Conservation (phyloP, 2,797 vertebrate genomes). For the Cuniculus paca region DNA sequence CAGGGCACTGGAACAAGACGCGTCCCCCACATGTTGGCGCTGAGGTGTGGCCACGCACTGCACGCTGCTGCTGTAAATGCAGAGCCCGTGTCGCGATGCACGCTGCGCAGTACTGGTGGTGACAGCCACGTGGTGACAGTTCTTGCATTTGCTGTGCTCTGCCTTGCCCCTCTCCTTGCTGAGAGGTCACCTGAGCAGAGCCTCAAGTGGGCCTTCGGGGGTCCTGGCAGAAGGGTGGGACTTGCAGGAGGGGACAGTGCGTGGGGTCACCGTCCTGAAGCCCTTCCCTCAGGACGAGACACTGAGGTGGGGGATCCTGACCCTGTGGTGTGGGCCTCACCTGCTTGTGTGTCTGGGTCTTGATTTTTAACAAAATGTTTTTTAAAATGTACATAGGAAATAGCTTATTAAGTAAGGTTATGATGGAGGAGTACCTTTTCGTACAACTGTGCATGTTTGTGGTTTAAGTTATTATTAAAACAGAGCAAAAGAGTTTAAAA, state of each 20-base stretch:
- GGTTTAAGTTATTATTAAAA: too few species aligned
- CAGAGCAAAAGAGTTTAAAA: neutral
- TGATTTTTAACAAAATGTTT: neutral
- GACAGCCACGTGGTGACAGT: too few species aligned
- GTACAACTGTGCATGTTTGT: neutral
- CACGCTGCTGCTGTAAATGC: too few species aligned
- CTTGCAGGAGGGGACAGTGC: neutral
- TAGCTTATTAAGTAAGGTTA: neutral
- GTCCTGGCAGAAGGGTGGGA: neutral
- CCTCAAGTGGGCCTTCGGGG: neutral
- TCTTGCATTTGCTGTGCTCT: neutral
- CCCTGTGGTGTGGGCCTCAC: too few species aligned
- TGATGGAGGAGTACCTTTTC: neutral
- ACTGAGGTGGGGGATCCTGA: accelerated
- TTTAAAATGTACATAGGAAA: too few species aligned
- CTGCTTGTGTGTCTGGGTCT: neutral
- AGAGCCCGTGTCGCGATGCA: too few species aligned
- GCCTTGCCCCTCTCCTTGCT: neutral
- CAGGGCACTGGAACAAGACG: too few species aligned
- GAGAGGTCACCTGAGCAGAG: neutral
- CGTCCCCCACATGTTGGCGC: neutral
- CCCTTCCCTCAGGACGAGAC: neutral
- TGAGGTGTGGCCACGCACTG: neutral
- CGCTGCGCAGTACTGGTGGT: neutral
- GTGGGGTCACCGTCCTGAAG: accelerated